phyloP scores from a whole-genome alignment of 2,113 vertebrate genomes.

The Indicator maculatus region DNA sequence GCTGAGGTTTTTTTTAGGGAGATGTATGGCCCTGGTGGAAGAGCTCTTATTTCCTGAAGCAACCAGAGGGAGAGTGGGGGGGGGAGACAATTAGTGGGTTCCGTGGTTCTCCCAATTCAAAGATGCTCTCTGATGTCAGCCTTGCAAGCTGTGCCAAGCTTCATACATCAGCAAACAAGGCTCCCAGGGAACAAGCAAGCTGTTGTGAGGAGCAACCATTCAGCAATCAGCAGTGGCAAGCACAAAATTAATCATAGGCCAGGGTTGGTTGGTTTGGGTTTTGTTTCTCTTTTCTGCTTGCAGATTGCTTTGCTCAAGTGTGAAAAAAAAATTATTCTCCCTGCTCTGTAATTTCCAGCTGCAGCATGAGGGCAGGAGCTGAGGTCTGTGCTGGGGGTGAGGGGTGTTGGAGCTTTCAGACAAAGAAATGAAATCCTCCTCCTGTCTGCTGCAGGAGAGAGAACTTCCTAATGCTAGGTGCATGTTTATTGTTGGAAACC shows the following conservation, averaged over 20 bases:
- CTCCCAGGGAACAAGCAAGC: slow-evolving; percentile 42
- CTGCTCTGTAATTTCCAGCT: not conserved
- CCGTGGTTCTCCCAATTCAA: not conserved
- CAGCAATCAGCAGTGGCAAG: not conserved
- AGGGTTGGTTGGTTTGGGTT: not conserved
- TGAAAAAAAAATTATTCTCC: not conserved
- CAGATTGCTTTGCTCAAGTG: not conserved
- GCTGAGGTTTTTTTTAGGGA: not conserved
- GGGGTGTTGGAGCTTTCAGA: not conserved
- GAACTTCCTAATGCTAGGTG: not conserved
- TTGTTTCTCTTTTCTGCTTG: not conserved
- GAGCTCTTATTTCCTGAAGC: slow-evolving; percentile 22
- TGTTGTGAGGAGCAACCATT: slow-evolving; percentile 52
- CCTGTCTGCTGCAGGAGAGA: not conserved
- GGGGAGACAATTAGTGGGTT: not conserved
- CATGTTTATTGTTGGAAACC: not conserved
- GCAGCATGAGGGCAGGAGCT: not conserved
- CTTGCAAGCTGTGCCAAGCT: slow-evolving; percentile 18
- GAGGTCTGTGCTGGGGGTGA: not conserved
- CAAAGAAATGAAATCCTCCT: not conserved
- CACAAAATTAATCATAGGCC: not conserved
- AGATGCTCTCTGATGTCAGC: slow-evolving; percentile 25
- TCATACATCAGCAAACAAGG: slow-evolving; percentile 20
- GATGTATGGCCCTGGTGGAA: not conserved
- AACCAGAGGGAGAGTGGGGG: not conserved